These are phyloP conservation scores for Palythoa heliodiscus DNA, from an alignment of 92 coral and sea anemone species.

Conservation along the genomic window DNA sequence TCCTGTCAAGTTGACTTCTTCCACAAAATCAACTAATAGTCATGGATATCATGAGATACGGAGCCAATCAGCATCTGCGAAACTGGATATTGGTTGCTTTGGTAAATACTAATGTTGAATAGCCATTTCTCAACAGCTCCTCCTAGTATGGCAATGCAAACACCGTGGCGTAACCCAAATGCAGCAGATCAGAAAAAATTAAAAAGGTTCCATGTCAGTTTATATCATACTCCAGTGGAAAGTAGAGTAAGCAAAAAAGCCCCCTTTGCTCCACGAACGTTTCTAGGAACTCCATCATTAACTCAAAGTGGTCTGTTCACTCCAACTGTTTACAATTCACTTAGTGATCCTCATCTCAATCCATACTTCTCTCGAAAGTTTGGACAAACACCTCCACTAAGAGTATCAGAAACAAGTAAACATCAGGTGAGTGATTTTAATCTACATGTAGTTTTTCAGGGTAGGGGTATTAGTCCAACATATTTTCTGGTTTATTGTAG, in stretches of 20 bases:
- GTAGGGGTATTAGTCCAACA: no score
- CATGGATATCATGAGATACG: no score
- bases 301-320: constrained; percentile 74
- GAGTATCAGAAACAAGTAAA: constrained; percentile 57
- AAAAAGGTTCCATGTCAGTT: constrained; percentile 78
- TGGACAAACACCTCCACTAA: constrained; percentile 71
- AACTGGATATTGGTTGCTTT: no score
- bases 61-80: neutral
- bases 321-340: constrained; percentile 83
- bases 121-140: constrained; percentile 56
- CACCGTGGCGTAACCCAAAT: constrained; percentile 83
- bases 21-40: no score
- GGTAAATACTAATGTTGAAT: neutral
- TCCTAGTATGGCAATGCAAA: constrained; percentile 51
- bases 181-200: constrained; percentile 74
- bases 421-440: constrained; percentile 45
- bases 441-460: no score
- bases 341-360: constrained; percentile 96
- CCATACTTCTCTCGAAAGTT: constrained; percentile 88
- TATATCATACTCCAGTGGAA: constrained; percentile 85
- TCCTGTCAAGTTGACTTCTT: no score
- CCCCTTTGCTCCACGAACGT: constrained; percentile 86
- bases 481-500: no score
- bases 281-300: constrained; percentile 77
- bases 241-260: constrained; percentile 82